Base-by-base conservation (phyloP, 2,888 invertebrate species). In the Ariolimax columbianus region DNA sequence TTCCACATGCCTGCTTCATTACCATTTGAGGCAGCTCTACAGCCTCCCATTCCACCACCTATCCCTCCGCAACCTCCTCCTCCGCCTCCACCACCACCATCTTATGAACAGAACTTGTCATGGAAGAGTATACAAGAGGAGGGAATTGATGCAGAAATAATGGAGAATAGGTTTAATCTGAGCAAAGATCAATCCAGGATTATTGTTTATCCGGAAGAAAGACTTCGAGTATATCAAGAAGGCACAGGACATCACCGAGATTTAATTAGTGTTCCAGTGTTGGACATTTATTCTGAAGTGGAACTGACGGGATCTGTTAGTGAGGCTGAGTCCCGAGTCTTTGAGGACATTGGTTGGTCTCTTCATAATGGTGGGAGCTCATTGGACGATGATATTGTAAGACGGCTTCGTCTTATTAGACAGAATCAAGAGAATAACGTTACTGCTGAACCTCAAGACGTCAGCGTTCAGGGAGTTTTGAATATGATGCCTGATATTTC, bases 21-120 rank as follows among this genome's bases (percentile, higher is more conserved):
- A 63, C 47, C 26, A 38, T 63, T 38, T 78, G 40, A 59, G 26
- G 59, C 23, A 38, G 0, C 30, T 30, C 4, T 33, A 66, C 83
- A 1, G 9, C 80, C 75, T 33, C 66, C 72, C 59, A 70, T 55
- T 47, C 59, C 55, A 70, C 59, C 72, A 47, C 55, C 63, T 26
- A n/a, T 40, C 1, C 90, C 89, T 17, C 89, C 89, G 0, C 90
- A 89, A 0, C 87, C 87, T 36, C 88, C 88, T 9, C 86, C 87
- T 17, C 87, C 86, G 23, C 88, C 88, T 30, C 89, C 89, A 30
- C 89, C 86, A 38, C 89, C 89, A 30, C 88, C 87, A 30, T 88
- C 86, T 11, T 82, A 84, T 33, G 75, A 77, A 6, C 77, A 82
- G 3, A 82, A 77, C 19, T 82, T 72, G 33, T 80, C 72, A 6